Evolutionary conservation across 2,797 vertebrate species (phyloP).

Genomic region (Siniperca undulata): DNA sequence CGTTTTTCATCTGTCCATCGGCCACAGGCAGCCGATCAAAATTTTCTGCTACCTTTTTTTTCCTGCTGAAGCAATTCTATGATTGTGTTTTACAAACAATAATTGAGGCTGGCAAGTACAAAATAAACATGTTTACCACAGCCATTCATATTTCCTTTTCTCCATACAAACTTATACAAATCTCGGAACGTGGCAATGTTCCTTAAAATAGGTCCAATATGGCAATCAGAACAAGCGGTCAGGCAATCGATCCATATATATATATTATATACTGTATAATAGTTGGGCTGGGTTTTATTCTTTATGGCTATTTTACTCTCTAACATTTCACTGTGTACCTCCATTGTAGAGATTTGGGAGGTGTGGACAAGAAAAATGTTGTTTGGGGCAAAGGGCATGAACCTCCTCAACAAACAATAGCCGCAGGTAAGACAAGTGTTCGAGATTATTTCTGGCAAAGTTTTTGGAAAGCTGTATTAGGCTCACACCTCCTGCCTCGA

Average conservation of each 20-base stretch:
- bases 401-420: neutral
- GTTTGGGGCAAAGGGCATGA: neutral
- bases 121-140: slow-evolving; percentile 1
- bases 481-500: neutral
- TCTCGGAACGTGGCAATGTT: neutral
- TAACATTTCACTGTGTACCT: neutral
- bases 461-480: no score
- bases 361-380: neutral
- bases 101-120: neutral
- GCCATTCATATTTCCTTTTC: neutral
- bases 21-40: slow-evolving; percentile 1
- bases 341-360: neutral
- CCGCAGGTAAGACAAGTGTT: neutral
- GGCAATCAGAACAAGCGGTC: neutral
- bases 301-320: neutral
- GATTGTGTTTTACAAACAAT: neutral
- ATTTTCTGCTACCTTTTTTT: neutral
- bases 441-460: neutral
- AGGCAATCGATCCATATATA: neutral
- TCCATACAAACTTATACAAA: no score
- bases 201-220: neutral
- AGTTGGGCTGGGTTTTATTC: neutral
- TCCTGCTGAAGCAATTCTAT: neutral
- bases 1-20: neutral
- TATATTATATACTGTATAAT: no score